Base-by-base conservation (phyloP, 30 jellyfish, hydroid and myxozoan species). In the Hydra vulgaris region DNA sequence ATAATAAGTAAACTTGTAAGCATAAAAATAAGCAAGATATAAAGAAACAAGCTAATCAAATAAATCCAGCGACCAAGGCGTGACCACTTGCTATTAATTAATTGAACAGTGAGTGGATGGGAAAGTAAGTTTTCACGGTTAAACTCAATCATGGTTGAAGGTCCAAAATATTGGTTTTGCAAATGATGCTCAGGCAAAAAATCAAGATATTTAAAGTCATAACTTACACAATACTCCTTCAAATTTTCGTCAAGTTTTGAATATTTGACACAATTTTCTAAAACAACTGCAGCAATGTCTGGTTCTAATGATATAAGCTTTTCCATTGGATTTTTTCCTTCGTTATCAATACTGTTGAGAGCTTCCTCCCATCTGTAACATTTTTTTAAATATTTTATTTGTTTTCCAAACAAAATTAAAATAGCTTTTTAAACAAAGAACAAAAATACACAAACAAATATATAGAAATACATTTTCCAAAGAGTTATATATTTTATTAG, bases 281-380 rank as follows among this genome's bases (percentile, higher is more conserved):
- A 83, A 8, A 86, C 97, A 15, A 77, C 83, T 77, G 85, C 91
- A 0, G 97, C 97, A 24, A 86, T 93, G 23, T 79, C 87, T 0
- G 97, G 97, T 23, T 95, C 97, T 0, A 74, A 79, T 22, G 53
- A 71, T 1, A 91, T 91, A 21, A 91, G 91, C 54, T 91, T 91
- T 55, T 84, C 79, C 97, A 91, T 91, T 0, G 97, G 96, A 21
- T 79, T 85, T 40, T 81, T 25, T 24, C 96, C 95, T 75, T 91
- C 95, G 5, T 18, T 19, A 27, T 79, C 85, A 54, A 53, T 68
- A 74, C 82, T 82, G 25, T 79, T 91, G 80, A 91, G 74, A 21
- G 79, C 92, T 82, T 91, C 97, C 27, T 84, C 77, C 97, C 97
- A 91, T 71, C 97, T 91, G 19, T 5, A 79, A 73, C 23, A 20